Evolutionary conservation across 2,888 invertebrate genomes (phyloP), one percentile per base, ranked within the genome.

Genomic region (Oscheius sp.): DNA sequence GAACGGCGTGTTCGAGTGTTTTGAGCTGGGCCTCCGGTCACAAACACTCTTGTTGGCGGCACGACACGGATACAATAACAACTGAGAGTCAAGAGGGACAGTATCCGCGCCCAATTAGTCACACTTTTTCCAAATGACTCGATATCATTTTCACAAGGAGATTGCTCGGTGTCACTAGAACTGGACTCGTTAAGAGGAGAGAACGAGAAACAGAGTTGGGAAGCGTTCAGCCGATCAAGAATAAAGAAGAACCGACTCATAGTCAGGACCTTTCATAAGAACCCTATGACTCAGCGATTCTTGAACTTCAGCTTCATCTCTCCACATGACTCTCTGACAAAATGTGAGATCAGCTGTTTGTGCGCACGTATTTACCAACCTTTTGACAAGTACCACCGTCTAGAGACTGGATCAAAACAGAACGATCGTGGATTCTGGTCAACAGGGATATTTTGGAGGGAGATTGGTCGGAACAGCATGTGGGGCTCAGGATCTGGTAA

Each of bases 1-100:
- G 32, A 11, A 21, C 58, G 29, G 63, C 48, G 66, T 55, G 42
- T 53, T 68, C 29, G 55, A 68, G 68, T 68, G 68, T 68, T 68
- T 68, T 68, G 68, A n/a, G 53, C 42, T 57, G 21, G 10, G n/a
- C 33, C 29, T 57, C 57, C 11, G n/a, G 47, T n/a, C 13, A 63
- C 53, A 68, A 68, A 68, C 68, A 68, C 68, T 68, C 53, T 7
- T 9, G 2, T 10, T 11, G 35, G 9, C n/a, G 2, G 32, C 68
- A 55, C 68, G 53, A 53, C 42, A 55, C 68, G 55, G 68, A 68
- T 68, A 53, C 55, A 68, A 68, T 53, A 68, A 53, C 53, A 53
- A 29, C 53, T 2, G 21, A 53, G 13, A 53, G n/a, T 53, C 21
- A n/a, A 21, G 53, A 53, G 53, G 2, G 21, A n/a, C 53, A 1